These are phyloP conservation scores for Dicentrarchus labrax DNA, from an alignment of 2,113 vertebrate species.

Conservation along the genomic window DNA sequence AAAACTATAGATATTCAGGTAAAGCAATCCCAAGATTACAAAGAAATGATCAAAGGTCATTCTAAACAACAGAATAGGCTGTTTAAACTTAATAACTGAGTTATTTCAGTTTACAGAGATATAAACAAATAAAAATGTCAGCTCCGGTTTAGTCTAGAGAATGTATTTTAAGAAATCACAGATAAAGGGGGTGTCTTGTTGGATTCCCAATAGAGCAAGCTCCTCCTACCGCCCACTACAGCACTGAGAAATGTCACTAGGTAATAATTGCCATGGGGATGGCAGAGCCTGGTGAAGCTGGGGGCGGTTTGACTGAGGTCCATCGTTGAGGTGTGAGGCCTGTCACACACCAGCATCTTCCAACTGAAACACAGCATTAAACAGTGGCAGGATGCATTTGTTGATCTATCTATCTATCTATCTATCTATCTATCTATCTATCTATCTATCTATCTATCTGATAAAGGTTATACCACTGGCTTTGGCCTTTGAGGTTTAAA, in stretches of 20 bases:
- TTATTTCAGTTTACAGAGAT: slow-evolving; percentile 13
- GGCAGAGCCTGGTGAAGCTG: slow-evolving; percentile 77
- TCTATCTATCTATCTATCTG: slow-evolving; percentile 17
- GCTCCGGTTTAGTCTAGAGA: slow-evolving; percentile 25
- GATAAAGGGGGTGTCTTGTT: slow-evolving; percentile 54
- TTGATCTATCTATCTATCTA: slow-evolving; percentile 20
- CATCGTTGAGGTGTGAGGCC: slow-evolving; percentile 72
- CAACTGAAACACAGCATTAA: slow-evolving; percentile 35
- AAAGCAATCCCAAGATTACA: background rate
- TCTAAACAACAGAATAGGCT: background rate
- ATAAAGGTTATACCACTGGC: slow-evolving; percentile 28
- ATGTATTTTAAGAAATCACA: slow-evolving; percentile 65
- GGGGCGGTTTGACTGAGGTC: slow-evolving; percentile 81
- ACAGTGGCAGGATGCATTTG: slow-evolving; percentile 14
- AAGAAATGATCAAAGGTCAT: background rate
- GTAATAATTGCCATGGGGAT: slow-evolving; percentile 87
- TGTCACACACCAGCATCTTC: slow-evolving; percentile 47
- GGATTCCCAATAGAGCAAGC: slow-evolving; percentile 60
- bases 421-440: background rate
- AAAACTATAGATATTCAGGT: background rate
- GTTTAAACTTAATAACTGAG: no score
- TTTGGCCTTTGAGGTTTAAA: slow-evolving; percentile 74
- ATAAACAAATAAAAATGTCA: slow-evolving; percentile 9
- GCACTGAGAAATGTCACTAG: slow-evolving; percentile 82
- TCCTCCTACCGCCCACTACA: slow-evolving; percentile 76